phyloP scores from a whole-genome alignment of 2,113 vertebrate genomes.

The Eurystomus gularis region DNA sequence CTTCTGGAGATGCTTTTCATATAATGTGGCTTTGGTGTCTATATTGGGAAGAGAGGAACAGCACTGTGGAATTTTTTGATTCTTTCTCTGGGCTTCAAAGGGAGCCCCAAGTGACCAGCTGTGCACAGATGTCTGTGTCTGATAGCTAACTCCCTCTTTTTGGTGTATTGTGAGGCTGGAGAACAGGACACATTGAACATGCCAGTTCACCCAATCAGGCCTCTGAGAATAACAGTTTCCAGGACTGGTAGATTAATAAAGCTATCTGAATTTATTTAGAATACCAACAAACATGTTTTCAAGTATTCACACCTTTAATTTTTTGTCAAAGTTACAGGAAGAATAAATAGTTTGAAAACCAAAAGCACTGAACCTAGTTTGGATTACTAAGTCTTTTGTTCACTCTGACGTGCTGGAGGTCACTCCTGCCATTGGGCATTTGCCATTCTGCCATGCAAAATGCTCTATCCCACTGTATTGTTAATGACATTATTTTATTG shows the following conservation, averaged over 20 bases:
- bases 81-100: background rate
- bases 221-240: background rate
- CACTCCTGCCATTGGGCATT: background rate
- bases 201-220: background rate
- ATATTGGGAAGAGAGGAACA: background rate
- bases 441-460: background rate
- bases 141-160: background rate
- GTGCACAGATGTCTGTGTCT: background rate
- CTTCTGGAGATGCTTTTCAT: background rate
- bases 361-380: background rate
- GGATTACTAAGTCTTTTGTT: accelerated
- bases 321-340: background rate
- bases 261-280: background rate
- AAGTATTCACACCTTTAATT: background rate
- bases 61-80: background rate
- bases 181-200: background rate
- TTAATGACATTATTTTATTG: background rate
- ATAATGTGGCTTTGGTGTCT: background rate
- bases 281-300: background rate
- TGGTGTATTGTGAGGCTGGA: background rate
- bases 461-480: background rate
- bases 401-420: background rate
- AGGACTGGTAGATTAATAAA: background rate
- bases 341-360: background rate
- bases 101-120: background rate